Base-by-base conservation (phyloP, 1,140 invertebrate genomes). In the Macrocentrus cingulum region DNA sequence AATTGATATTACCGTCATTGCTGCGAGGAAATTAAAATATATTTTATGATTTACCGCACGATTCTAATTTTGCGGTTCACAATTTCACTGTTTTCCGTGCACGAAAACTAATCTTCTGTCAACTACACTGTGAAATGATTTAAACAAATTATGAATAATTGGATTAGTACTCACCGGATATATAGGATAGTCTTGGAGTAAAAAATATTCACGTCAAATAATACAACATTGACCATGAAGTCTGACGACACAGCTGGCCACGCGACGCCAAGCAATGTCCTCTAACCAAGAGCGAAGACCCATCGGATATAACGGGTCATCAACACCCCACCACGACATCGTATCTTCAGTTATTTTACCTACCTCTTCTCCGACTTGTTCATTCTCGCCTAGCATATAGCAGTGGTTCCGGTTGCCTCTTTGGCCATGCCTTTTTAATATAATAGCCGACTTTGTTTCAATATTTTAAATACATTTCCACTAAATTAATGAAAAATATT, bases 291-390 rank as follows among this genome's bases (percentile, higher is more conserved):
- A 55, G 59, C 60, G 61, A 62, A 63, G 58, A 66, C 63, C 29
- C 16, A 58, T 60, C 59, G 65, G 36, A 68, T 76, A n/a, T n/a
- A 76, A 75, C 74, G 74, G 55, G 72, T 72, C 67, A 65, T 63
- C 56, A 56, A 56, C 50, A 63, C 54, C 52, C 64, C 65, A 63
- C 67, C 13, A 5, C 36, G 15, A n/a, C 13, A 8, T n/a, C 36
- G 8, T 39, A 11, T n/a, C 36, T 39, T 39, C 36, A 15, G 45
- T 51, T 25, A 52, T 44, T 61, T 61, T 62, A 56, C 56, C 37
- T 53, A 58, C 61, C 57, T 58, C 46, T 62, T 44, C 46, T 50
- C 36, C 45, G 44, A 29, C 25, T 50, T 42, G 8, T 39, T 15
- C 36, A n/a, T 13, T 39, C 36, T 29, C 9, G 9, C 9, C 25